A percentile compares a stretch with the other conserved stretches of the same genome.
phyloP scores from a whole-genome alignment of 2,113 vertebrate species.

The Marmota monax region DNA sequence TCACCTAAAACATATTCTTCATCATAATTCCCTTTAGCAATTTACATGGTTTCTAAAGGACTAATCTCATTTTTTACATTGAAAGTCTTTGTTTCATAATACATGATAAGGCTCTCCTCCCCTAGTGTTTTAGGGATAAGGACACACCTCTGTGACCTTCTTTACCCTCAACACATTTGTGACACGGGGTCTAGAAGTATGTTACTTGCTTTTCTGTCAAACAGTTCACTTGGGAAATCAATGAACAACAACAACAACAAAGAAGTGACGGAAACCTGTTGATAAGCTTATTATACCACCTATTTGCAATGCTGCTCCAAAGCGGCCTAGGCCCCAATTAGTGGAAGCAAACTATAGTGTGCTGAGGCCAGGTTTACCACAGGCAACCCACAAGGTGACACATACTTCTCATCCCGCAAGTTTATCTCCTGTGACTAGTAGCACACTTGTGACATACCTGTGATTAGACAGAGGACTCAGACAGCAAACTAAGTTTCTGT shows the following conservation, averaged over 20 bases:
- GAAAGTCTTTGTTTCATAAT: slow-evolving; percentile 49
- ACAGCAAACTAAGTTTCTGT: not conserved
- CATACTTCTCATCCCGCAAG: not conserved
- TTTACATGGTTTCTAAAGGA: slow-evolving; percentile 6
- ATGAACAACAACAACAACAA: not conserved
- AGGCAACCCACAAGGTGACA: not conserved
- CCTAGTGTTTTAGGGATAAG: not conserved
- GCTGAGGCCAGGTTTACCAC: not conserved
- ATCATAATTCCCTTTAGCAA: slow-evolving; percentile 44
- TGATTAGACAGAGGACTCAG: not conserved
- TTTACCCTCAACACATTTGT: not conserved
- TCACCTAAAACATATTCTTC: not conserved
- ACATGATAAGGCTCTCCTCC: not conserved
- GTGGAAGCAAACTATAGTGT: not conserved
- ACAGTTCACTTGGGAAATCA: slow-evolving; percentile 37
- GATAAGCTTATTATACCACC: not conserved
- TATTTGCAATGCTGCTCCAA: not conserved
- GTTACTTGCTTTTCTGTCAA: not conserved
- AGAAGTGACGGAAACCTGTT: not conserved
- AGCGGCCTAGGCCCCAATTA: not conserved
- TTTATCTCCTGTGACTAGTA: not conserved
- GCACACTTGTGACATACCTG: not conserved
- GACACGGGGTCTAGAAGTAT: not conserved
- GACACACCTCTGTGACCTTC: not conserved
- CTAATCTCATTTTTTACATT: not conserved